Percentiles rank a stretch among this genome's conserved stretches.
phyloP scores from a whole-genome alignment of 2,888 invertebrate genomes.

The Eupelmus urozonus region DNA sequence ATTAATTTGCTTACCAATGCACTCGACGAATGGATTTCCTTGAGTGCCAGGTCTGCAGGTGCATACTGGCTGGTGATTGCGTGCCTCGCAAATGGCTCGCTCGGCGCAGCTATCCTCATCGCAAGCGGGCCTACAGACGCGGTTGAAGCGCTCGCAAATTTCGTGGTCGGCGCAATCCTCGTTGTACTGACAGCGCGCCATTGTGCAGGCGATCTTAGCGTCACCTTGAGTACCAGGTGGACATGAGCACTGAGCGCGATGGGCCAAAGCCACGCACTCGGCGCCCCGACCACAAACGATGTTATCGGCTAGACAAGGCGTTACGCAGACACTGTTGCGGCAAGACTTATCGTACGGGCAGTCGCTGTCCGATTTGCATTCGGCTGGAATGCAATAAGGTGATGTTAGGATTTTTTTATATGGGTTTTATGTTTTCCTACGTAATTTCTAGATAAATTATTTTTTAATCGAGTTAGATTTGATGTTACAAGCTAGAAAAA shows the following conservation, averaged over 20 bases:
- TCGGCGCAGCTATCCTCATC: conserved; percentile 89
- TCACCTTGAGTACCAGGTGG: conserved; percentile 92
- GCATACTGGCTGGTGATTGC: conserved; percentile 88
- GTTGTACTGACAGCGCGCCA: conserved; percentile 91
- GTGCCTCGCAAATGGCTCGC: conserved; percentile 86
- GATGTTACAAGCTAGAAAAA: no score
- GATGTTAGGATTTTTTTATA: no score
- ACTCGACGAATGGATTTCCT: conserved; percentile 89
- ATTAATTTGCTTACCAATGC: conserved; percentile 80
- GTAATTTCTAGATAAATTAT: no score
- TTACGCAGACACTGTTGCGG: conserved; percentile 87
- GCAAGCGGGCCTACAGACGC: conserved; percentile 90
- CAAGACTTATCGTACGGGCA: conserved; percentile 92
- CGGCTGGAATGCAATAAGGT: conserved; percentile 80
- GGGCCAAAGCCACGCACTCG: conserved; percentile 86
- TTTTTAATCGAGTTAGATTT: no score
- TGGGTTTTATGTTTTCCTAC: no score
- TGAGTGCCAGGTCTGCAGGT: conserved; percentile 85
- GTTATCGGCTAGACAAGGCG: conserved; percentile 84
- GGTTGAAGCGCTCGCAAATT: conserved; percentile 89
- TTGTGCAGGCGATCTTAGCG: conserved; percentile 88
- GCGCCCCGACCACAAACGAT: conserved; percentile 89
- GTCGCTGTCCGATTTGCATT: conserved; percentile 87
- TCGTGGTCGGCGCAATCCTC: conserved; percentile 92
- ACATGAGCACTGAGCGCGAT: conserved; percentile 89